A percentile compares a stretch with the other conserved stretches of the same genome.
Evolutionary conservation across 2,113 vertebrate species (phyloP).

Genomic region (Aldabrachelys gigantea): DNA sequence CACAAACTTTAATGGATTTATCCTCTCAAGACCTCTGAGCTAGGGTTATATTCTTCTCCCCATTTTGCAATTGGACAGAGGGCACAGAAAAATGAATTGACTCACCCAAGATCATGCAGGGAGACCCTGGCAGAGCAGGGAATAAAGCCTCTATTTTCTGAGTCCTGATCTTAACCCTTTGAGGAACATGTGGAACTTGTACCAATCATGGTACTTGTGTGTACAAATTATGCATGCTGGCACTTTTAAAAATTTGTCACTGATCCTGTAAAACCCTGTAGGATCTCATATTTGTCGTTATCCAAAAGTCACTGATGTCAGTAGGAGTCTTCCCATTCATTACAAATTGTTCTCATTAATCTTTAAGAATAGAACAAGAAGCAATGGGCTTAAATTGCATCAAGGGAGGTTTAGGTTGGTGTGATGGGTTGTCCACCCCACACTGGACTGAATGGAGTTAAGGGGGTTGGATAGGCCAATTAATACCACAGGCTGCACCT

Average conservation of each 20-base stretch:
- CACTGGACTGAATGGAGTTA: neutral
- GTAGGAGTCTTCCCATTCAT: neutral
- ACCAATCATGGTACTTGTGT: neutral
- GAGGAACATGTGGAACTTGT: rapidly evolving
- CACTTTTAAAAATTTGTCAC: neutral
- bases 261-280: neutral
- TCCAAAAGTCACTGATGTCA: neutral
- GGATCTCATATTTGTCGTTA: neutral
- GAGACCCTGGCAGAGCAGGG: neutral
- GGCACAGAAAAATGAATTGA: neutral
- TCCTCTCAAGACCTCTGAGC: neutral
- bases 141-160: neutral
- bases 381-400: neutral
- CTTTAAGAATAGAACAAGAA: neutral
- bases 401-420: neutral
- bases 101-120: neutral
- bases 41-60: neutral
- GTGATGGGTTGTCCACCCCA: no score
- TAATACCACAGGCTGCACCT: neutral
- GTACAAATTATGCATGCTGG: no score
- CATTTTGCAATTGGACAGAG: neutral
- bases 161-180: neutral
- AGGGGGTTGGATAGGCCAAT: neutral
- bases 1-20: neutral
- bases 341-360: neutral